phyloP scores from a whole-genome alignment of 2,888 invertebrate species.

The Philereme transversata region DNA sequence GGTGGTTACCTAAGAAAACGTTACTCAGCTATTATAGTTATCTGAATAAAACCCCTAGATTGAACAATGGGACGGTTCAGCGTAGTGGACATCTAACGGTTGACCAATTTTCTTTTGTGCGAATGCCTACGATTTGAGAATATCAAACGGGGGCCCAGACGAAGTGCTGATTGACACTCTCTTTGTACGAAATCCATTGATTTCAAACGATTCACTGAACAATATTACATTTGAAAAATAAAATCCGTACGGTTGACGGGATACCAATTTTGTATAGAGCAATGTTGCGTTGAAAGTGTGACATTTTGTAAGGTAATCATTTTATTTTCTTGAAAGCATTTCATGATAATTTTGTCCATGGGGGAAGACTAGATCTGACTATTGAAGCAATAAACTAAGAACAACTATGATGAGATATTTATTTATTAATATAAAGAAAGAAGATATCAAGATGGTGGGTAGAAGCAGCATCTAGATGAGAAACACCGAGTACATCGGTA shows the following conservation, averaged over 20 bases:
- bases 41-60: constrained; percentile 72
- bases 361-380: not conserved
- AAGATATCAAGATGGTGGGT: no score
- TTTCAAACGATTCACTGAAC: constrained; percentile 69
- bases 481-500: no score
- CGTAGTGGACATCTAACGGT: constrained; percentile 79
- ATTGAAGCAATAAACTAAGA: no score
- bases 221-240: constrained; percentile 44
- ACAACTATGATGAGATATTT: no score
- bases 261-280: constrained; percentile 30
- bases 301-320: constrained; percentile 34
- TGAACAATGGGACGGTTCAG: constrained; percentile 75
- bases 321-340: constrained; percentile 41
- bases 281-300: constrained; percentile 23
- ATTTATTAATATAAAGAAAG: no score
- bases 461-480: no score
- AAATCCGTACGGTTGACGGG: constrained; percentile 32
- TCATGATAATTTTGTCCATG: constrained; percentile 17
- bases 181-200: constrained; percentile 68
- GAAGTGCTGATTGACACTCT: constrained; percentile 70
- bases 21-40: constrained; percentile 49
- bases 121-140: constrained; percentile 75
- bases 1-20: constrained; percentile 55
- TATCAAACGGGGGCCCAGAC: constrained; percentile 70
- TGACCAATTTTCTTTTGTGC: constrained; percentile 82